Base-by-base conservation (phyloP, 2,113 vertebrate species). In the Salvelinus sp. region DNA sequence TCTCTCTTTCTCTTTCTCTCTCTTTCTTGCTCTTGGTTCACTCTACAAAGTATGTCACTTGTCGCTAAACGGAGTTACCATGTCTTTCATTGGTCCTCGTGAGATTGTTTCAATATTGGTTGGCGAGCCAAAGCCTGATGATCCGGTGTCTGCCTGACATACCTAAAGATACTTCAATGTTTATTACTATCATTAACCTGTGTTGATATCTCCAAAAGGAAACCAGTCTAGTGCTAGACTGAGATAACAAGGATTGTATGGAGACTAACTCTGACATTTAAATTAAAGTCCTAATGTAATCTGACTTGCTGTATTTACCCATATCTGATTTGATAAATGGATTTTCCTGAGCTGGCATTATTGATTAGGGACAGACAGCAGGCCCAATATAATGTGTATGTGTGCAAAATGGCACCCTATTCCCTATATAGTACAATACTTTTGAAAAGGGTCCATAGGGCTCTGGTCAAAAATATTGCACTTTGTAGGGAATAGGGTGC, bases 261-360 rank as follows among this genome's bases (percentile, higher is more conserved):
- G 14, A 47, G 80, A 60, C 5, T 30, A 78, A 57, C 6, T 14
- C 38, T 50, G 69, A 76, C 69, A 71, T 71, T 87, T 84, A 48
- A 69, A 69, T 81, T 82, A 54, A 65, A 58, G 38, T 62, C 78
- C 48, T 86, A 70, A 66, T 84, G 84, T 85, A 84, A 91, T 91
- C 89, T 84, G 82, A 85, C 87, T 85, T 87, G 83, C 78, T 80
- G 87, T 90, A 92, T 91, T 93, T 88, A 92, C 81, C 84, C 83
- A 85, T 86, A 84, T 92, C 91, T 89, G 87, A 92, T 90, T 90
- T 87, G 89, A 79, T 64, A 82, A 88, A 89, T 88, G 90, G 88
- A 91, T 91, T 90, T 87, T 77, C 79, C 79, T 79, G 77, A 81
- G 84, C 85, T 86, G 73, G 78, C 84, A 73, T 73, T 93, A 93